Percentiles rank a stretch among this genome's conserved stretches.
These are phyloP conservation scores for Lumbricus terrestris DNA, from an alignment of 2,888 invertebrate species.

Conservation along the genomic window DNA sequence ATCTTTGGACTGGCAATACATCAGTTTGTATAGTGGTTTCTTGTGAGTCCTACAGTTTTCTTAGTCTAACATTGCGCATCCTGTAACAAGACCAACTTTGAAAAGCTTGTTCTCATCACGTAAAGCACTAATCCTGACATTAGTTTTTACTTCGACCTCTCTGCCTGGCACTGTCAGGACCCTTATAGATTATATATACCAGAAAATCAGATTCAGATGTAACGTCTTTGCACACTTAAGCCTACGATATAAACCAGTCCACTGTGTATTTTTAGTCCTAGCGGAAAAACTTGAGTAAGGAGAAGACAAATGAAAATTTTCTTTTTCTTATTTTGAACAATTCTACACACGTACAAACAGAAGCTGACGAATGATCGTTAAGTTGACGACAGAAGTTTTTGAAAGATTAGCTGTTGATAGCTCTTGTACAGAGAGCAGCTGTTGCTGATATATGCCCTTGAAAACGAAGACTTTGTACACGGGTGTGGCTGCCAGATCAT, in stretches of 20 bases:
- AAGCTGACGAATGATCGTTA: neutral
- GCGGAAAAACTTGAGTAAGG: neutral
- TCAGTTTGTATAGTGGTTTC: neutral
- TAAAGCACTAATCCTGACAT: too few species aligned
- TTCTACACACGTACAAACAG: neutral
- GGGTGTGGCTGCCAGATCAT: neutral
- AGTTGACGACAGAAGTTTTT: neutral
- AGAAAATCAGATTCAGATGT: too few species aligned
- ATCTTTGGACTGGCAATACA: too few species aligned
- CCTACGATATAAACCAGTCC: too few species aligned
- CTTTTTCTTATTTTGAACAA: neutral
- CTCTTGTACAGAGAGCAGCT: neutral
- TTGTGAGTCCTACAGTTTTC: neutral
- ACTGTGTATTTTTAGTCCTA: neutral
- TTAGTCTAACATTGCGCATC: neutral
- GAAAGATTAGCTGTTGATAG: neutral
- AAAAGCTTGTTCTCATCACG: too few species aligned
- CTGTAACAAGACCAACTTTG: neutral
- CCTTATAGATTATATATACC: too few species aligned
- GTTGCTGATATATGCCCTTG: neutral
- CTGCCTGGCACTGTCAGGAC: too few species aligned
- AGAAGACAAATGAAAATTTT: neutral
- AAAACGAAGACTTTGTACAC: neutral
- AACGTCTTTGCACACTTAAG: too few species aligned
- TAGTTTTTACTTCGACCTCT: too few species aligned